Conservation (phyloP, 2,888 invertebrate species). For the Platycnemis pennipes region DNA sequence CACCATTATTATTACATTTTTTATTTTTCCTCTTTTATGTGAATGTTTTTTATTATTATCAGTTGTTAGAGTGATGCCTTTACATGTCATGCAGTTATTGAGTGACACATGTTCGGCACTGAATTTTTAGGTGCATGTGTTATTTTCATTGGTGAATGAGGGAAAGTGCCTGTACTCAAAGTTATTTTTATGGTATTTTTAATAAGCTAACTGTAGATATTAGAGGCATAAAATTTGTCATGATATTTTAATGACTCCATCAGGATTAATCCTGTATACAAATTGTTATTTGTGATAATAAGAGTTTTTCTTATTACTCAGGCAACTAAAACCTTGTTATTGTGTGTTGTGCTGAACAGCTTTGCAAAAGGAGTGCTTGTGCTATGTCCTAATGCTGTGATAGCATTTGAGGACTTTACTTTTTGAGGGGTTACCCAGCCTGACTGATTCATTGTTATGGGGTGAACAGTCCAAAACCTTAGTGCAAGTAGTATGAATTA, state of each 20-base stretch:
- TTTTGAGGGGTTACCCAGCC: neutral
- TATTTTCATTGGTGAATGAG: slow-evolving; percentile 43
- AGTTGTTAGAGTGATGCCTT: slow-evolving; percentile 32
- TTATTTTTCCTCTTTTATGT: slow-evolving; percentile 1
- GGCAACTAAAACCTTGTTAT: slow-evolving; percentile 58
- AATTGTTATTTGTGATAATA: slow-evolving; percentile 28
- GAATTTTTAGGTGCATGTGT: slow-evolving; percentile 4
- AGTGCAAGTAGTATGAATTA: neutral
- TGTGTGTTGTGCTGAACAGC: slow-evolving; percentile 12
- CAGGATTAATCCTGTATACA: neutral
- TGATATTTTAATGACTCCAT: neutral
- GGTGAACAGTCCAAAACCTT: neutral
- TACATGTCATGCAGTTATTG: neutral
- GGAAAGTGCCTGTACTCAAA: slow-evolving; percentile 5
- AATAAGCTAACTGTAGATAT: slow-evolving; percentile 50
- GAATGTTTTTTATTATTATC: neutral
- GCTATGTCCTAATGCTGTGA: slow-evolving; percentile 60
- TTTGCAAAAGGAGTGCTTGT: slow-evolving; percentile 56
- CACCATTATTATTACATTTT: neutral
- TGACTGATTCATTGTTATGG: neutral
- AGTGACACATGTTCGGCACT: neutral
- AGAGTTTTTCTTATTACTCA: slow-evolving; percentile 49
- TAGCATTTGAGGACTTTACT: slow-evolving; percentile 47
- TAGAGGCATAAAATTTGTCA: neutral
- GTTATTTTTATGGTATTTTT: slow-evolving; percentile 55